phyloP scores from a whole-genome alignment of 2,888 invertebrate genomes.

The Chymomyza procnemis region DNA sequence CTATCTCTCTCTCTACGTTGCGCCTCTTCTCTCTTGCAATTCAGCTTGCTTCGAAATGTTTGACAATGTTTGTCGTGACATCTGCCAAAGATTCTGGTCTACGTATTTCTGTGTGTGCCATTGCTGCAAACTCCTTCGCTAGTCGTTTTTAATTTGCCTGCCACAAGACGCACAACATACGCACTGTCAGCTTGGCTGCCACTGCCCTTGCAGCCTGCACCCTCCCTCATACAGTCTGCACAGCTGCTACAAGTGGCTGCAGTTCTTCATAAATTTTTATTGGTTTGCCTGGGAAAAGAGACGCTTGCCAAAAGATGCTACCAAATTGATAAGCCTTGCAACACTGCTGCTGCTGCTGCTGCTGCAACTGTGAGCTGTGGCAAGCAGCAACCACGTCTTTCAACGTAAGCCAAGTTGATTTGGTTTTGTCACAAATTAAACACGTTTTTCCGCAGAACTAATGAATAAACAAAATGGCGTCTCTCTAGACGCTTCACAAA shows the following conservation, averaged over 20 bases:
- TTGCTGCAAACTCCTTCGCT: not conserved
- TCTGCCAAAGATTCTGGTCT: conserved; percentile 50
- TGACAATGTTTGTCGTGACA: conserved; percentile 76
- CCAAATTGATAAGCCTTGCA: not conserved
- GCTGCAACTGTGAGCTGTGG: not conserved
- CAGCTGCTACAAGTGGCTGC: not conserved
- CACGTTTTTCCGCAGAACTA: conserved; percentile 76
- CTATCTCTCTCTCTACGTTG: conserved; percentile 24
- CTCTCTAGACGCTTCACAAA: not conserved
- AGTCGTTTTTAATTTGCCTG: conserved; percentile 52
- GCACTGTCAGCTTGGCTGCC: not conserved
- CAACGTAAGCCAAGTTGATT: conserved; percentile 39
- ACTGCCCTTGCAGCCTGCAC: not conserved
- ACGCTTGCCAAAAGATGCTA: not conserved
- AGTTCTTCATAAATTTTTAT: conserved; percentile 48
- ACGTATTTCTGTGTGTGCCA: not conserved
- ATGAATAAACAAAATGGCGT: conserved; percentile 68
- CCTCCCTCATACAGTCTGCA: not conserved
- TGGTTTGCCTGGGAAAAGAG: conserved; percentile 13
- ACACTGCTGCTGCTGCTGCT: not conserved
- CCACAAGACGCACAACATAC: conserved; percentile 42
- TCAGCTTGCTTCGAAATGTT: conserved; percentile 37
- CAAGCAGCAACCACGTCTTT: conserved; percentile 15
- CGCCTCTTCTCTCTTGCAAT: too few species aligned
- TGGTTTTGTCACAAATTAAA: conserved; percentile 77